Evolutionary conservation across 2,797 vertebrate genomes (phyloP).

Genomic region (Nyctalus aviator): DNA sequence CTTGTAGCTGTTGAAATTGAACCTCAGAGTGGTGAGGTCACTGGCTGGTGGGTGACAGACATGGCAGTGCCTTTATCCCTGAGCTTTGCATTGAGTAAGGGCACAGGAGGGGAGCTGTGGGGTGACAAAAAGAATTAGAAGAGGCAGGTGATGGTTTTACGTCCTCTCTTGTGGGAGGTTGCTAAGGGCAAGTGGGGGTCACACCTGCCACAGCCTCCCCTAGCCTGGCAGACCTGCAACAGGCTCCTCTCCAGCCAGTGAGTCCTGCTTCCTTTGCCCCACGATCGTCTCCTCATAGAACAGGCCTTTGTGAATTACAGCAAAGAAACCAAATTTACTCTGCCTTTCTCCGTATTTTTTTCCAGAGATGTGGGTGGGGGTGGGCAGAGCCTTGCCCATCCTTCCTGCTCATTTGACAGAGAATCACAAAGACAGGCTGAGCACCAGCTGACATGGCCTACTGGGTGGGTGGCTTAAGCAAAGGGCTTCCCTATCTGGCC

Average conservation of each 20-base stretch:
- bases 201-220: background rate
- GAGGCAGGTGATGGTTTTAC: background rate
- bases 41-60: background rate
- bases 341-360: background rate
- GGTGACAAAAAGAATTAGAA: background rate
- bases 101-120: background rate
- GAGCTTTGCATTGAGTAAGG: background rate
- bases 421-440: background rate
- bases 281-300: background rate
- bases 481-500: background rate
- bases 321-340: background rate
- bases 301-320: background rate
- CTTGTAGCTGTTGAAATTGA: background rate
- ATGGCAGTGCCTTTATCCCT: background rate
- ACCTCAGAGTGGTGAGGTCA: background rate
- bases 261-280: background rate
- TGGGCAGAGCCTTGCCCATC: background rate
- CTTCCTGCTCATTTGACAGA: background rate
- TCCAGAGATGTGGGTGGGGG: background rate
- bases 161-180: rapidly evolving
- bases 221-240: background rate
- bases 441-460: background rate
- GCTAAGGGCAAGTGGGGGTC: background rate
- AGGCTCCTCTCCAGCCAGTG: background rate
- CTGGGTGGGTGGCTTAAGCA: background rate